Evolutionary conservation across 2,888 invertebrate genomes (phyloP).

Genomic region (Drosophila meridionalis): DNA sequence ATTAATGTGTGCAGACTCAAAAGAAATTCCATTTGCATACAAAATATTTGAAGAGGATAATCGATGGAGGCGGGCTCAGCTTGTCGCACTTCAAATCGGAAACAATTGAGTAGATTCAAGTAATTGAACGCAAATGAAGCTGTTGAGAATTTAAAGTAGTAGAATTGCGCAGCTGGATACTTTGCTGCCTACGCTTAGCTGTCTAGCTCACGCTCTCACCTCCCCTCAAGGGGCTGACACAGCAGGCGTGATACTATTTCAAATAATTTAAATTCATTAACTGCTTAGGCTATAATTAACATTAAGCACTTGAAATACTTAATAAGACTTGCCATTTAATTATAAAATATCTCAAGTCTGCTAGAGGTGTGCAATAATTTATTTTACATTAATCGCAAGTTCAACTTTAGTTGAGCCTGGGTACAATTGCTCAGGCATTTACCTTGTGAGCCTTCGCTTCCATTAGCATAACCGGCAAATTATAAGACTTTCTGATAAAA

Average conservation of each 20-base stretch:
- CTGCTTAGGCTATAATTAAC: no score
- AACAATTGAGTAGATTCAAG: background rate
- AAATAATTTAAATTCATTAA: background rate
- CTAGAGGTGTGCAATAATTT: no score
- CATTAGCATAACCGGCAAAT: no score
- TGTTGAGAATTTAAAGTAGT: background rate
- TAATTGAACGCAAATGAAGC: no score
- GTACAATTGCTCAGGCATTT: no score
- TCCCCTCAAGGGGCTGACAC: background rate
- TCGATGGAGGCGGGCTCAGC: background rate
- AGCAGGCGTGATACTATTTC: background rate
- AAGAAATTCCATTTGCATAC: background rate
- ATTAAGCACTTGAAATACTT: no score
- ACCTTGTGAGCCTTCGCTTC: no score
- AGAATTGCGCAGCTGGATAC: background rate
- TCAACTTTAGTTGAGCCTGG: no score
- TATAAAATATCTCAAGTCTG: background rate
- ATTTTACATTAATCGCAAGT: no score
- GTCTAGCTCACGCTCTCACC: background rate
- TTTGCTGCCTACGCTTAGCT: background rate
- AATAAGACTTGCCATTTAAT: background rate
- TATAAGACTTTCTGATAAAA: no score
- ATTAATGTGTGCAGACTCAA: background rate
- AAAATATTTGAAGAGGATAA: conserved; percentile 8
- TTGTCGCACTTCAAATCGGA: background rate